Percentiles rank a stretch among this genome's conserved stretches.
Conservation (phyloP, 2,113 vertebrate species). For the Oncorhynchus keta region DNA sequence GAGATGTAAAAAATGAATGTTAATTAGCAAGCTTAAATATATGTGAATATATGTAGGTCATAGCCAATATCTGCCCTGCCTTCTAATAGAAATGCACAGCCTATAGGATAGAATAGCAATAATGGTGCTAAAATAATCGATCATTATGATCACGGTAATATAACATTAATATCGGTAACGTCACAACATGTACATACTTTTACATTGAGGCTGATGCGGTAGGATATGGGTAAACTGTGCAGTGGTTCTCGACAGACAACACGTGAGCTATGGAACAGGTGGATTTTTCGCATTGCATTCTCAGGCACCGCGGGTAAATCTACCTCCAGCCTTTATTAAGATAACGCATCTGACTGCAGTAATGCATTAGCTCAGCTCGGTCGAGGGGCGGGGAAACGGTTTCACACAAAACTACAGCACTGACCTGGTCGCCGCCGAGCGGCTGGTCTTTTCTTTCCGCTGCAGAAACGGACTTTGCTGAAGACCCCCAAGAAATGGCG, state of each 20-base stretch:
- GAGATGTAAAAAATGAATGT: not conserved
- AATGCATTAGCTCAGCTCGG: conserved; percentile 45
- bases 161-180: conserved; percentile 34
- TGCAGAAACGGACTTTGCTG: conserved; percentile 95
- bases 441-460: conserved; percentile 87
- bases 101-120: conserved; percentile 12
- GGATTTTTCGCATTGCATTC: conserved; percentile 40
- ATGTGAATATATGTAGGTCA: not conserved
- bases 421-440: conserved; percentile 91
- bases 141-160: conserved; percentile 44
- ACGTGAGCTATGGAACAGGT: conserved; percentile 68
- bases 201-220: conserved; percentile 33
- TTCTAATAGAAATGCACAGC: conserved; percentile 3
- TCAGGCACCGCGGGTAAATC: conserved; percentile 41
- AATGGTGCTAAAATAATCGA: conserved; percentile 16
- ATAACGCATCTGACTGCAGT: conserved; percentile 65
- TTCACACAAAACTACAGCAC: conserved; percentile 80
- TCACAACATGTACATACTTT: conserved; percentile 38
- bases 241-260: conserved; percentile 47
- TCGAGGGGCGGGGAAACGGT: conserved; percentile 33
- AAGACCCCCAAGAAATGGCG: conserved; percentile 89
- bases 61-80: not conserved
- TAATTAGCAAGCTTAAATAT: conserved; percentile 4
- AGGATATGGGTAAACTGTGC: not conserved
- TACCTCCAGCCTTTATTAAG: conserved; percentile 46